Conservation (phyloP, 2,113 vertebrate genomes). For the Osmerus eperlanus region DNA sequence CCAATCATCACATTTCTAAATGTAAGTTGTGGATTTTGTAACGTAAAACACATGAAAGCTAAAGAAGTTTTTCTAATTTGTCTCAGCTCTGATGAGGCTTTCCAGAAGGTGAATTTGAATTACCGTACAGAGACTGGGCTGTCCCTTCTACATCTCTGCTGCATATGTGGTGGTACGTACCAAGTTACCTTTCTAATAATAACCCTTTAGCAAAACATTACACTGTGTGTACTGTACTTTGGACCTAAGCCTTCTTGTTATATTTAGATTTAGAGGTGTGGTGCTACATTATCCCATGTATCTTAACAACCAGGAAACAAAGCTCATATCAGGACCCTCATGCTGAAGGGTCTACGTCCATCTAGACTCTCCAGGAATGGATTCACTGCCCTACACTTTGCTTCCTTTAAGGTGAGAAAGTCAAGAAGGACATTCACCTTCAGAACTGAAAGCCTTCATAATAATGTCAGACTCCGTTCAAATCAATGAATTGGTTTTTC, state of each 20-base stretch:
- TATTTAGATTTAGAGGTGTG: no score
- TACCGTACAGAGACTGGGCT: conserved; percentile 87
- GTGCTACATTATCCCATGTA: not conserved
- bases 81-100: conserved; percentile 89
- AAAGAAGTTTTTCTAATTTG: conserved; percentile 27
- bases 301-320: conserved; percentile 78
- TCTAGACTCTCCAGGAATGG: conserved; percentile 88
- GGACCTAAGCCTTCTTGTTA: not conserved
- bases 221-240: not conserved
- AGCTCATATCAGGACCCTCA: conserved; percentile 81
- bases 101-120: conserved; percentile 90
- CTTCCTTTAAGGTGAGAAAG: conserved; percentile 82
- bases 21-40: no score
- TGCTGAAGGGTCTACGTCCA: conserved; percentile 90
- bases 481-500: no score
- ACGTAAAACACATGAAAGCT: not conserved
- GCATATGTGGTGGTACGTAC: conserved; percentile 82
- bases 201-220: conserved; percentile 27
- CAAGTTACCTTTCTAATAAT: conserved; percentile 54
- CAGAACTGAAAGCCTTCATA: not conserved
- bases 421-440: not conserved
- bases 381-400: conserved; percentile 90
- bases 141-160: conserved; percentile 91
- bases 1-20: no score
- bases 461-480: not conserved